phyloP scores from a whole-genome alignment of 2,888 invertebrate genomes.

The Xestoiulus laeticollis region DNA sequence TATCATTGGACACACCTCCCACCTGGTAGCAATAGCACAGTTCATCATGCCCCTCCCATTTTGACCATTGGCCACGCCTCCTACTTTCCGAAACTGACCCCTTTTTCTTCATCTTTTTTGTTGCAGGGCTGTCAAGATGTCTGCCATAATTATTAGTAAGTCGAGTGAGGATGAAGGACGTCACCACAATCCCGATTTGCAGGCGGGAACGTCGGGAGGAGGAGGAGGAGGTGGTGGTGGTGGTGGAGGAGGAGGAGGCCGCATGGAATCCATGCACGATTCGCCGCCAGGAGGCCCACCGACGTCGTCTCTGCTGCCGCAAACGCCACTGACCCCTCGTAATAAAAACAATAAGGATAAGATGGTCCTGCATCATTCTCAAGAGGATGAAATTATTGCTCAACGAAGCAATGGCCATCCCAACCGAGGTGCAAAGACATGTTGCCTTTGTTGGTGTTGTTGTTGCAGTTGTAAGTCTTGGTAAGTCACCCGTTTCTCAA shows the following conservation, averaged over 20 bases:
- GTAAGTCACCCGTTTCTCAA: conserved; percentile 64
- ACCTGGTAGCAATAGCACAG: too few species aligned
- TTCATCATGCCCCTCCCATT: neutral
- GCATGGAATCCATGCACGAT: conserved; percentile 48
- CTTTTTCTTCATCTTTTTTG: neutral
- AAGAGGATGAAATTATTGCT: conserved; percentile 44
- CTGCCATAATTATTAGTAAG: conserved; percentile 27
- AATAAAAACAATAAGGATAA: conserved; percentile 46
- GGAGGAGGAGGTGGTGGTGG: neutral
- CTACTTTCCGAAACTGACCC: neutral
- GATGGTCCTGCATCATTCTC: conserved; percentile 30
- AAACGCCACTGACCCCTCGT: conserved; percentile 31
- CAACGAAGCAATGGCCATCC: conserved; percentile 50
- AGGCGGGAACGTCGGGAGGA: conserved; percentile 39
- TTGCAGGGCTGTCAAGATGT: conserved; percentile 11
- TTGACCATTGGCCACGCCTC: neutral
- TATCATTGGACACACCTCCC: too few species aligned
- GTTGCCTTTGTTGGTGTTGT: conserved; percentile 76
- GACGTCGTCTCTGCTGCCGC: conserved; percentile 40
- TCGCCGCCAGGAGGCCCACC: conserved; percentile 44
- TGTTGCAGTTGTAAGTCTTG: conserved; percentile 75
- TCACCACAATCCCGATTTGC: neutral
- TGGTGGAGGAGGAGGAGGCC: conserved; percentile 13
- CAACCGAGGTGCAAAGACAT: conserved; percentile 66
- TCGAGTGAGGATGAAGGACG: neutral